Evolutionary conservation across 1,140 invertebrate genomes (phyloP), one percentile per base, ranked within the genome.

Genomic region (Magallana gigas): DNA sequence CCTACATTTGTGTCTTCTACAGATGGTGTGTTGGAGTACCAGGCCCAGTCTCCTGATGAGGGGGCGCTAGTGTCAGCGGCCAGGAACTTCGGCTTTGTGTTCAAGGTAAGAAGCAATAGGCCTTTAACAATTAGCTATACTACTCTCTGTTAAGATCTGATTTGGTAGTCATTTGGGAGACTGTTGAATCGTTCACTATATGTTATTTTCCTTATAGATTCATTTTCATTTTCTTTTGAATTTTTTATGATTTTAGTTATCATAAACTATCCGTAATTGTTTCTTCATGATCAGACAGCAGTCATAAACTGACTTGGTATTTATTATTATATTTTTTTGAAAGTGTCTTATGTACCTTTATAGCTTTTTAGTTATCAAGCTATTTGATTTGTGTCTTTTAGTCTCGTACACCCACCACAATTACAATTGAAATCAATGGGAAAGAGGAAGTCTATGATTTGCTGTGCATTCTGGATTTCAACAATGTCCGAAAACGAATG

Each of bases 401-500:
- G 92, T 93, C 93, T 68, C 91, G 95, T 85, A 96, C 95, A 16
- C 95, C 95, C n/a, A 93, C 92, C 71, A 95, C 94, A 12, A 95
- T 96, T 8, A 96, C 95, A 12, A 94, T 96, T 85, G 94, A 95
- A 82, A 93, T 95, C 5, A 84, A 91, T 23, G 94, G 94, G 0
- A 48, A 89, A 68, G 88, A 92, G 92, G 97, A 99, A 96, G 96
- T 97, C 9, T 98, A 99, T 95, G 98, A 99, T 94, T 96, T 99
- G 80, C 96, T 99, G 76, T 98, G 98, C 95, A 99, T 99, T 94
- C 96, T 99, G 87, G 99, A 99, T 96, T 99, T 99, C 94, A 99
- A 99, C 96, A 99, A 99, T 95, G 97, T 99, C 90, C 96, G 99
- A 88, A 99, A 99, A 96, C 96, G 99, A 95, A 99, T 99, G 99